Conservation (phyloP, 2,888 invertebrate species). For the Andricus quercusramuli region DNA sequence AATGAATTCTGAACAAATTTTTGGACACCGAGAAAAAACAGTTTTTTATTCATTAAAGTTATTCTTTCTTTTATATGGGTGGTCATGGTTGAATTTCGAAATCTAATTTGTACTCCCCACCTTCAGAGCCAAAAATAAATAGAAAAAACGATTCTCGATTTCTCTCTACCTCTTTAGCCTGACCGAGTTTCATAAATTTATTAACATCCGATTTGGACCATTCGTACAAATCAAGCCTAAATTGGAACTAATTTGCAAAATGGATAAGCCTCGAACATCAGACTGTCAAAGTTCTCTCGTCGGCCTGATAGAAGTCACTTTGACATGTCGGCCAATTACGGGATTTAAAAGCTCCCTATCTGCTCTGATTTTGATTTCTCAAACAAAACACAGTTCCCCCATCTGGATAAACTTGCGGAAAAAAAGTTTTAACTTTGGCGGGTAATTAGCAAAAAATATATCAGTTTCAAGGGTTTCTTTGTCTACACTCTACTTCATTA, state of each 20-base stretch:
- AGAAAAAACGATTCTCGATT: too few species aligned
- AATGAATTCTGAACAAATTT: too few species aligned
- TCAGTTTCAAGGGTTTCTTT: conserved; percentile 51
- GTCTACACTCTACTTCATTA: conserved; percentile 52
- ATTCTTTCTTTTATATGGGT: too few species aligned
- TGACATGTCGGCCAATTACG: conserved; percentile 33
- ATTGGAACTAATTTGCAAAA: conserved; percentile 41
- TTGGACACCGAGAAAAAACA: too few species aligned
- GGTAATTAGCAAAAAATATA: conserved; percentile 50
- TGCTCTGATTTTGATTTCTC: conserved; percentile 29
- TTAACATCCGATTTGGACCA: conserved; percentile 1
- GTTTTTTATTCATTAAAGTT: too few species aligned
- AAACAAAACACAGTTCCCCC: conserved; percentile 3
- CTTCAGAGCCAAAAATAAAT: too few species aligned
- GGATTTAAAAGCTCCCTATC: conserved; percentile 19
- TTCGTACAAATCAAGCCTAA: conserved; percentile 38
- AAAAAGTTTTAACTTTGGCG: conserved; percentile 10
- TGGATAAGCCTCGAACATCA: not conserved
- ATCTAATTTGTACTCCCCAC: not conserved
- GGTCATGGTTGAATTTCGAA: not conserved
- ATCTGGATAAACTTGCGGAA: not conserved
- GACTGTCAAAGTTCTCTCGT: not conserved
- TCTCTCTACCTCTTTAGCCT: not conserved
- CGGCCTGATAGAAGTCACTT: conserved; percentile 30
- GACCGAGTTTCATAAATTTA: conserved; percentile 33